Conservation (phyloP, 2,888 invertebrate species). For the Drosophila paranaensis region DNA sequence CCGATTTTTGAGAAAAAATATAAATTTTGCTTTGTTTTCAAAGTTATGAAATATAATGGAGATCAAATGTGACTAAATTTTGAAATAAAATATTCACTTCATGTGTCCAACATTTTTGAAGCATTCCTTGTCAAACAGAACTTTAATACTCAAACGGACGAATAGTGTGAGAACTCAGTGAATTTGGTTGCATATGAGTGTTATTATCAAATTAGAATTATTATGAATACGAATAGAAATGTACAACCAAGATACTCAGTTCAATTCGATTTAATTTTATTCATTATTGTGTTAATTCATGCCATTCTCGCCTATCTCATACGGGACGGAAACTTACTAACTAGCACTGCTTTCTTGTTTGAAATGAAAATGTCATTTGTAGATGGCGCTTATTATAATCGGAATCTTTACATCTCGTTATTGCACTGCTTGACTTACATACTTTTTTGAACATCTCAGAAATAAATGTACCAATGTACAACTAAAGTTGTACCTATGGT, state of each 20-base stretch:
- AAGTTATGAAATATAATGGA: constrained; percentile 4
- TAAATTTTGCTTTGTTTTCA: background rate
- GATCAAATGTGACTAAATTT: background rate
- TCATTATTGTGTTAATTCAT: background rate
- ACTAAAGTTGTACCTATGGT: background rate
- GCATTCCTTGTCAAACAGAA: background rate
- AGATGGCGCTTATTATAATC: background rate
- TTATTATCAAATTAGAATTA: too few relatives aligned
- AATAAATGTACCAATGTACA: background rate
- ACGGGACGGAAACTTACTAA: background rate
- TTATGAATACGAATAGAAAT: too few relatives aligned
- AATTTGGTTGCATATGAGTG: too few relatives aligned
- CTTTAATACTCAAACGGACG: too few relatives aligned
- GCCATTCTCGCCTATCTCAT: too few relatives aligned
- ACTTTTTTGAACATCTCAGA: background rate
- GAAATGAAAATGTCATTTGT: background rate
- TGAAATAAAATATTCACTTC: background rate
- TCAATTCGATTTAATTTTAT: background rate
- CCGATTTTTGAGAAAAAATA: background rate
- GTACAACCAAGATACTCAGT: too few relatives aligned
- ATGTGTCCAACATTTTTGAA: background rate
- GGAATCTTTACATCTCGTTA: background rate
- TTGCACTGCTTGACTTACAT: background rate
- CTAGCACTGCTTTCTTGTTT: background rate
- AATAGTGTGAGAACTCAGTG: too few relatives aligned